A percentile compares a stretch with the other conserved stretches of the same genome.
phyloP scores from a whole-genome alignment of 2,797 vertebrate genomes.

The Microchirus variegatus region DNA sequence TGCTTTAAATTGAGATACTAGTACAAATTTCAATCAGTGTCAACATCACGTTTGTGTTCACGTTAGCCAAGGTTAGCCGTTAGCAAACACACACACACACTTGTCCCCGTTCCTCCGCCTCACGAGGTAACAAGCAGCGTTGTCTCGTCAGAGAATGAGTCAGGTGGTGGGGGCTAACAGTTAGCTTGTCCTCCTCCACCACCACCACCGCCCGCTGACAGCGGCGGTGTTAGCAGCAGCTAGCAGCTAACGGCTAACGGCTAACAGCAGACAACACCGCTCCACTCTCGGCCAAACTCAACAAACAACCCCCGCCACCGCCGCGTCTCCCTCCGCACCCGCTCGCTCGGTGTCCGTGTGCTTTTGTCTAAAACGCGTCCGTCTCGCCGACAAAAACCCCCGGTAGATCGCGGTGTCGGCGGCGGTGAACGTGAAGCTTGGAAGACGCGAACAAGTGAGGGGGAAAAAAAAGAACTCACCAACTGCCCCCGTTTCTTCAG shows the following conservation, averaged over 20 bases:
- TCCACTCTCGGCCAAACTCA: conserved; percentile 22
- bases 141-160: not conserved
- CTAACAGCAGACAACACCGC: conserved; percentile 2
- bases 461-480: conserved; percentile 80
- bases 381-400: no score
- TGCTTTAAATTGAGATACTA: no score
- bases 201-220: conserved; percentile 9
- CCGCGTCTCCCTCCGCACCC: not conserved
- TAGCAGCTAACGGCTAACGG: not conserved
- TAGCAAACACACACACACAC: not conserved
- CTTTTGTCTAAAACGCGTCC: not conserved
- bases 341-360: rapidly evolving
- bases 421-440: not conserved
- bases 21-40: no score
- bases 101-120: not conserved
- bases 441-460: not conserved
- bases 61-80: conserved; percentile 42
- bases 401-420: not conserved
- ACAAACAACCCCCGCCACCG: conserved; percentile 7
- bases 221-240: not conserved
- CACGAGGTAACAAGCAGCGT: not conserved
- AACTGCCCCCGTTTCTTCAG: conserved; percentile 78
- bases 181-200: conserved; percentile 6
- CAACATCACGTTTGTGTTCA: not conserved
- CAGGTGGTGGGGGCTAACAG: conserved; percentile 1